Base-by-base conservation (phyloP, 2,888 invertebrate genomes). In the Chaetoderma sp. region DNA sequence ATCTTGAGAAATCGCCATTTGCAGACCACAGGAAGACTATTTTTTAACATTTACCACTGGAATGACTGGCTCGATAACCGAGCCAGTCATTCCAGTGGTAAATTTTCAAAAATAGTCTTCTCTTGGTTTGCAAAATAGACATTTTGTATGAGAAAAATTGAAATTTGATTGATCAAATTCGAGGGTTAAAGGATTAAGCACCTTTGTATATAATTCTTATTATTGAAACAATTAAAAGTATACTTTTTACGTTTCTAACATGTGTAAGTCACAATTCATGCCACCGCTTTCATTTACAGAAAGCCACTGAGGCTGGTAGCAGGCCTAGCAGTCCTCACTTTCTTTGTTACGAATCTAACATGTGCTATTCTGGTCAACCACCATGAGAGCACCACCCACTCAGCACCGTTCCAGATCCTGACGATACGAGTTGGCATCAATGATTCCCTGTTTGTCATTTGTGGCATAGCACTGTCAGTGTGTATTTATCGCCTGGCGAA, bases 401-500 rank as follows among this genome's bases (percentile, higher is more conserved):
- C 76, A 6, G 67, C 78, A 3, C 76, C 81, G 0, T 60, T 78
- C 32, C 66, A 72, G 23, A 69, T 84, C 49, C 63, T 83, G n/a
- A 74, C 80, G 30, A 66, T 78, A 4, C 74, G 86, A 39, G 83
- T 86, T 8, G 73, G 78, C 25, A 76, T 85, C 57, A 84, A 83
- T 63, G 86, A 84, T 58, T 66, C 78, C 0, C 75, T 85, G 44
- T 86, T 85, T 60, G 67, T 86, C 23, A 69, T 81, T 8, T 72
- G 76, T 54, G 83, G 80, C 30, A 72, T 81, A 50, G 60, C 76
- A 0, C 73, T 86, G 47, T 78, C 83, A 18, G 60, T 79, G 44
- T 82, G 79, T 68, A 80, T 86, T 33, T 82, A 77, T 72, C 80
- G 77, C 57, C 78, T 86, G 77, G 75, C 82, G n/a, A 82, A 78